phyloP scores from a whole-genome alignment of 2,888 invertebrate species.

The Palloptera scutellata region DNA sequence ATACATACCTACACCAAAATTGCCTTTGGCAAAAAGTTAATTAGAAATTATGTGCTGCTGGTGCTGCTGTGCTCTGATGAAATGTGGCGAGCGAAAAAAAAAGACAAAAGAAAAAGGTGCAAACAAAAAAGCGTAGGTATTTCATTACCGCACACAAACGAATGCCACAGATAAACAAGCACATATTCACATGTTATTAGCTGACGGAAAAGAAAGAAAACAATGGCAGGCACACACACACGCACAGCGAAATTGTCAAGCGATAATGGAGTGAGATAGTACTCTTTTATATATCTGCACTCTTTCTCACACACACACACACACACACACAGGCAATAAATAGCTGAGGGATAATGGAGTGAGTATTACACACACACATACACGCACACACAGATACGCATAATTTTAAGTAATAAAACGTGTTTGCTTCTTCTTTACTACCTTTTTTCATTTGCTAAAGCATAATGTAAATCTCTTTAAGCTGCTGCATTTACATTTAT shows the following conservation, averaged over 20 bases:
- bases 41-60: slow-evolving; percentile 41
- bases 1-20: slow-evolving; percentile 31
- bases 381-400: background rate
- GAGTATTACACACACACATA: slow-evolving; percentile 5
- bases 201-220: too few relatives aligned
- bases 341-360: slow-evolving; percentile 13
- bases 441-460: background rate
- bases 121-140: too few relatives aligned
- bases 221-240: too few relatives aligned
- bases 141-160: too few relatives aligned
- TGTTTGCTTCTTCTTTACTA: slow-evolving; percentile 10
- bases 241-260: too few relatives aligned
- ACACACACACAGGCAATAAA: background rate
- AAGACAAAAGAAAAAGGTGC: too few relatives aligned
- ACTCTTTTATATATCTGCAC: too few relatives aligned
- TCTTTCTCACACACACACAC: background rate
- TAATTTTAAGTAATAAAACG: slow-evolving; percentile 23
- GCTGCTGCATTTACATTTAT: background rate
- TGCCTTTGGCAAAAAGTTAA: slow-evolving; percentile 41
- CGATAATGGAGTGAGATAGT: too few relatives aligned
- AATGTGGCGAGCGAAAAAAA: slow-evolving; percentile 7
- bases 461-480: slow-evolving; percentile 25
- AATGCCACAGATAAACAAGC: too few relatives aligned
- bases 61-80: slow-evolving; percentile 10
- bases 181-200: too few relatives aligned